Conservation (phyloP, 2,888 invertebrate genomes). For the Metacarcinus magister region DNA sequence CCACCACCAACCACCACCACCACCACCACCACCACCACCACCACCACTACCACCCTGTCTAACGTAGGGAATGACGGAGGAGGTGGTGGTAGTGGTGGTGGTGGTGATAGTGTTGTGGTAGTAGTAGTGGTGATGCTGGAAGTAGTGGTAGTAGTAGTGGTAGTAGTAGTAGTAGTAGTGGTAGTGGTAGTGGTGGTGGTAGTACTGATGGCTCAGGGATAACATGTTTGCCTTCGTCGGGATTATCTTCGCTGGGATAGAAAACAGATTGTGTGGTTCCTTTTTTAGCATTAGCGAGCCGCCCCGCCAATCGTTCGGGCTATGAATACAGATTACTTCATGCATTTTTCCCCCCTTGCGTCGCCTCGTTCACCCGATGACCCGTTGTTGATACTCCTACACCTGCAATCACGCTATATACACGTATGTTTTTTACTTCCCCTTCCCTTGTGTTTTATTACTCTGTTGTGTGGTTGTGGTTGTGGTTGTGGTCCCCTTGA, state of each 20-base stretch:
- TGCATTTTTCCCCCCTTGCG: neutral
- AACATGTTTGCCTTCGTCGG: constrained; percentile 9
- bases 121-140: too few relatives aligned
- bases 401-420: neutral
- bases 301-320: constrained; percentile 16
- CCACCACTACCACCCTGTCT: neutral
- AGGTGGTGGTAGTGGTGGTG: neutral
- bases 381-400: neutral
- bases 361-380: neutral
- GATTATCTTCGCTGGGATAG: constrained; percentile 17
- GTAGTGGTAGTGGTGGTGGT: neutral
- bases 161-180: neutral
- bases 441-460: neutral
- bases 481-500: neutral
- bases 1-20: too few relatives aligned
- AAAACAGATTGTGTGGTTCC: constrained; percentile 38
- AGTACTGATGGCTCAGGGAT: neutral
- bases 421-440: neutral
- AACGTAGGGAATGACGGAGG: neutral
- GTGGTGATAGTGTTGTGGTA: neutral
- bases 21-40: neutral
- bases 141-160: neutral
- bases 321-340: constrained; percentile 16
- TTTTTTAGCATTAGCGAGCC: constrained; percentile 42
- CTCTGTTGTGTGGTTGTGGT: neutral